A percentile compares a stretch with the other conserved stretches of the same genome.
phyloP scores from a whole-genome alignment of 2,113 vertebrate species.

The Gracilinanus agilis region DNA sequence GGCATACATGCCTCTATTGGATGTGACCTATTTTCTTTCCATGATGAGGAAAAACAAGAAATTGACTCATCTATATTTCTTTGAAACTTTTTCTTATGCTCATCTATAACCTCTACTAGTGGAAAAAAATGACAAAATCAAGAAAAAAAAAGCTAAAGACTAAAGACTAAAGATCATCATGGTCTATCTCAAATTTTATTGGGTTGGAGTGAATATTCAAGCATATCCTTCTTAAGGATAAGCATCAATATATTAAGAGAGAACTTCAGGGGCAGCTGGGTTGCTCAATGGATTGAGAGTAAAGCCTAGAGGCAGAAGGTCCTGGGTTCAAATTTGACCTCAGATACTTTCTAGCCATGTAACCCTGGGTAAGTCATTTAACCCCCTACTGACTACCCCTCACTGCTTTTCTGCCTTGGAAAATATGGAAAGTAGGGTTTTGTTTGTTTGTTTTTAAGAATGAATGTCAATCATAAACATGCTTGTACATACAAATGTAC shows the following conservation, averaged over 20 bases:
- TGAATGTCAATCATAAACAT: background rate
- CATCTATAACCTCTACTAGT: background rate
- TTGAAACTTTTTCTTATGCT: background rate
- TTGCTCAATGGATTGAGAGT: no score
- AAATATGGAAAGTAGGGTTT: no score
- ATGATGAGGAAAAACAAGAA: slow-evolving; percentile 37
- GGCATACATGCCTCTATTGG: background rate
- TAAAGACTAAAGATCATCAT: no score
- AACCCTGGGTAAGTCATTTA: no score
- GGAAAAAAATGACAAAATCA: background rate
- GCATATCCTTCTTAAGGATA: background rate
- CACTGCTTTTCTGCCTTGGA: no score
- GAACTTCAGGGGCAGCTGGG: no score
- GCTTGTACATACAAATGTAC: background rate
- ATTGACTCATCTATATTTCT: slow-evolving; percentile 37
- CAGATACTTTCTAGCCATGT: no score
- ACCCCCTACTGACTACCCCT: no score
- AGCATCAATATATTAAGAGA: background rate
- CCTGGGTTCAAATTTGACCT: no score
- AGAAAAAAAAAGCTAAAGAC: no score
- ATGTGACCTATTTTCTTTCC: slow-evolving; percentile 60
- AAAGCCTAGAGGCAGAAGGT: no score
- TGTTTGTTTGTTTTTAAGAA: no score
- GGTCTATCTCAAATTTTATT: background rate
- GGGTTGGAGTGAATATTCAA: background rate